Percentiles rank a stretch among this genome's conserved stretches.
Evolutionary conservation across 2,113 vertebrate species (phyloP).

Genomic region (Egretta garzetta): DNA sequence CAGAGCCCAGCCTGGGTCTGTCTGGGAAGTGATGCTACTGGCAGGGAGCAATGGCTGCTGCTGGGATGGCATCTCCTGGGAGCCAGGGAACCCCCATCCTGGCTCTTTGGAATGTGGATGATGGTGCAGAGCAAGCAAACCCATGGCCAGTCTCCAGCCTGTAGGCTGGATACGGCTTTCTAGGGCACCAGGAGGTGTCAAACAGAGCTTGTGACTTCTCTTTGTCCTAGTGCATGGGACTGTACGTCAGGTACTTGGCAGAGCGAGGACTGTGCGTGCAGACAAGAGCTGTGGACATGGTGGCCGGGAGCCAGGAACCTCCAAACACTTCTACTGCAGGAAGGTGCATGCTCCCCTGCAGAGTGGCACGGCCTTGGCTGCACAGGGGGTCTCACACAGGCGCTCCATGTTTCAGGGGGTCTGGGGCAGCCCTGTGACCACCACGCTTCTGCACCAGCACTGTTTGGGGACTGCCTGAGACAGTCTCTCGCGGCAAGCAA

Average conservation of each 20-base stretch:
- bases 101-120: not conserved
- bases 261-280: not conserved
- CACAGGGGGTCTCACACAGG: not conserved
- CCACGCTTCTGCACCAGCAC: not conserved
- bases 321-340: not conserved
- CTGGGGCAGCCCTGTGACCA: not conserved
- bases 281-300: slow-evolving; percentile 2
- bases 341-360: not conserved
- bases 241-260: slow-evolving; percentile 60
- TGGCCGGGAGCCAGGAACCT: slow-evolving; percentile 2
- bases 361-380: not conserved
- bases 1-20: not conserved
- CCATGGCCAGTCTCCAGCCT: not conserved
- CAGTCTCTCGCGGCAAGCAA: fast-evolving
- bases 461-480: not conserved
- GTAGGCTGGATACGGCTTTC: not conserved
- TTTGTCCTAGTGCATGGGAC: slow-evolving; percentile 26
- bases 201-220: slow-evolving; percentile 41
- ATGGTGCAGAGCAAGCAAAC: not conserved
- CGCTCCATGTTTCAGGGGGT: fast-evolving
- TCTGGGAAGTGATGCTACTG: not conserved
- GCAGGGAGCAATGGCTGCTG: not conserved
- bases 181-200: slow-evolving; percentile 20
- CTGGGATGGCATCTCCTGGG: not conserved
- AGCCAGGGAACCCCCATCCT: not conserved